A percentile compares a stretch with the other conserved stretches of the same genome.
Conservation (phyloP, 2,113 vertebrate genomes). For the Phaethornis superciliosus region DNA sequence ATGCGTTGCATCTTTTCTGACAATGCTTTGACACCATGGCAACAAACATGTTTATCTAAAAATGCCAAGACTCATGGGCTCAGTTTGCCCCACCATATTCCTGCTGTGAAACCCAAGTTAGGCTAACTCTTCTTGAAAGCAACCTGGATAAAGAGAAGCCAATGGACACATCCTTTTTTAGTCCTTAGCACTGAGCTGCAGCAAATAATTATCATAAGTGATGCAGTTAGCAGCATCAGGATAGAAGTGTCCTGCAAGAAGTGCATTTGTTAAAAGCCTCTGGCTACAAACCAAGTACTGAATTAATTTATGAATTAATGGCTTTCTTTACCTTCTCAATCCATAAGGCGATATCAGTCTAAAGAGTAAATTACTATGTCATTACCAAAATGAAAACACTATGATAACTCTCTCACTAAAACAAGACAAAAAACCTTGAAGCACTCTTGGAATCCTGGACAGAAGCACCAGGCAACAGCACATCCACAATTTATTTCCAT, state of each 20-base stretch:
- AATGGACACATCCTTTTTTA: neutral
- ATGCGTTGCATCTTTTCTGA: rapidly evolving
- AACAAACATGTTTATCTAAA: conserved; percentile 42
- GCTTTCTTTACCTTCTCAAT: conserved; percentile 27
- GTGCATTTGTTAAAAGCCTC: conserved; percentile 45
- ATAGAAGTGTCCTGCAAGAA: conserved; percentile 32
- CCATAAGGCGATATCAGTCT: neutral
- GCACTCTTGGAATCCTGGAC: neutral
- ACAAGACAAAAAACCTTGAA: neutral
- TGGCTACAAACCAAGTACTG: conserved; percentile 37
- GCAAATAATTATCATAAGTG: neutral
- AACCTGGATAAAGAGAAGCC: neutral
- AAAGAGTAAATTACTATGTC: neutral
- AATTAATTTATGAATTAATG: conserved; percentile 48
- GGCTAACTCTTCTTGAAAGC: neutral
- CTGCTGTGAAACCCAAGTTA: neutral
- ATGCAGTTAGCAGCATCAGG: neutral
- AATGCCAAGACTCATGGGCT: conserved; percentile 11
- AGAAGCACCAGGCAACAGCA: neutral
- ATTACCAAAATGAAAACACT: conserved; percentile 17
- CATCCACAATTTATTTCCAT: neutral
- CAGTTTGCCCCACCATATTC: conserved; percentile 1
- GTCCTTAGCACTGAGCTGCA: neutral
- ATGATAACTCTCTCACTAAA: neutral
- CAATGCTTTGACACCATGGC: neutral